Evolutionary conservation across 2,888 invertebrate species (phyloP).

Genomic region (Trimorus sp.): DNA sequence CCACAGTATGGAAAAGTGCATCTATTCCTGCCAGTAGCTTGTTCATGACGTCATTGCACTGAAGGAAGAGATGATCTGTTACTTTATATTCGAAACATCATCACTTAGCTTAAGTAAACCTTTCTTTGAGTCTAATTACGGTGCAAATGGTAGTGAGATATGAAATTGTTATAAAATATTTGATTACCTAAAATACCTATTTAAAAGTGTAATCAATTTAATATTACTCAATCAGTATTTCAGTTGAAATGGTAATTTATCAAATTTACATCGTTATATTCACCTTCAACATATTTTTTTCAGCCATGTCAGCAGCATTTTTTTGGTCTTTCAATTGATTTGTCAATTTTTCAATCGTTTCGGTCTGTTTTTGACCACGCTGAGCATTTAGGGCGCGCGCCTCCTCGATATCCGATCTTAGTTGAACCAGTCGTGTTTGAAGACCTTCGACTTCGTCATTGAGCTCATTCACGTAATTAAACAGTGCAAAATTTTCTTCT

Average conservation of each 20-base stretch:
- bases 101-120: too few species aligned
- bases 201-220: too few species aligned
- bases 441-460: constrained; percentile 91
- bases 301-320: constrained; percentile 77
- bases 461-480: constrained; percentile 94
- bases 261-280: background rate
- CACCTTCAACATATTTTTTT: constrained; percentile 79
- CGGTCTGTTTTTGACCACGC: constrained; percentile 84
- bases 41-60: constrained; percentile 78
- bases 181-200: too few species aligned
- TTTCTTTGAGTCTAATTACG: too few species aligned
- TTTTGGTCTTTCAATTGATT: constrained; percentile 83
- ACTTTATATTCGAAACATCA: too few species aligned
- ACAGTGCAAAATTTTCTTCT: constrained; percentile 95
- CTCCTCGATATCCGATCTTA: constrained; percentile 86
- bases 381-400: constrained; percentile 84
- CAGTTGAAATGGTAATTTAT: too few species aligned
- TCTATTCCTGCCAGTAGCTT: constrained; percentile 82
- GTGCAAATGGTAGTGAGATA: too few species aligned
- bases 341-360: constrained; percentile 84
- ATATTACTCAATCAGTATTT: too few species aligned
- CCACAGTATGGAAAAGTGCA: constrained; percentile 84
- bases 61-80: constrained; percentile 20
- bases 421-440: constrained; percentile 86
- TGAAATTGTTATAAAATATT: too few species aligned